A percentile compares a stretch with the other conserved stretches of the same genome.
These are phyloP conservation scores for Taxidea taxus DNA, from an alignment of 2,113 vertebrate genomes.

Conservation along the genomic window DNA sequence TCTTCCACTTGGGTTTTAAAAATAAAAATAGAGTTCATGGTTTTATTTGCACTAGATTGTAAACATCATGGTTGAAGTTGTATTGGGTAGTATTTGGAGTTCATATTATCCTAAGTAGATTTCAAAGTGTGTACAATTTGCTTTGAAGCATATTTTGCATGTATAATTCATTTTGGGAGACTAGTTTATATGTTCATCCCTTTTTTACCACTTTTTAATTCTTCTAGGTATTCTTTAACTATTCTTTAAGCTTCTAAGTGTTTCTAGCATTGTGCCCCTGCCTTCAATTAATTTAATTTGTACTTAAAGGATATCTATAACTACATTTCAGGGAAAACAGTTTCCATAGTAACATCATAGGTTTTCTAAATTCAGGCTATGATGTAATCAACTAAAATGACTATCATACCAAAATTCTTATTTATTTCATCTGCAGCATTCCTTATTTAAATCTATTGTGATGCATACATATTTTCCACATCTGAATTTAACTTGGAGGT, in stretches of 20 bases:
- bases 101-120: not conserved
- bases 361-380: constrained; percentile 79
- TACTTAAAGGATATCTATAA: constrained; percentile 78
- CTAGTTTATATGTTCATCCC: not conserved
- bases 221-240: not conserved
- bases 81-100: not conserved
- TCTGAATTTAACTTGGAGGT: constrained; percentile 78
- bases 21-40: not conserved
- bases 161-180: not conserved
- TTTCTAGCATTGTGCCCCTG: constrained; percentile 54
- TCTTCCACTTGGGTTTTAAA: not conserved
- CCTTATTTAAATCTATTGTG: constrained; percentile 78
- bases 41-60: not conserved
- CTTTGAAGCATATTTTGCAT: constrained; percentile 15
- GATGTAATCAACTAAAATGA: constrained; percentile 81
- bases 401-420: constrained; percentile 75
- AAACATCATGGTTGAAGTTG: not conserved
- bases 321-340: constrained; percentile 80
- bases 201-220: not conserved
- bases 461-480: constrained; percentile 75
- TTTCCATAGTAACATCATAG: constrained; percentile 83
- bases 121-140: not conserved
- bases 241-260: constrained; percentile 34
- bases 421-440: constrained; percentile 77
- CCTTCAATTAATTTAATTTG: constrained; percentile 76